phyloP scores from a whole-genome alignment of 2,113 vertebrate genomes.

The Trichechus manatus region DNA sequence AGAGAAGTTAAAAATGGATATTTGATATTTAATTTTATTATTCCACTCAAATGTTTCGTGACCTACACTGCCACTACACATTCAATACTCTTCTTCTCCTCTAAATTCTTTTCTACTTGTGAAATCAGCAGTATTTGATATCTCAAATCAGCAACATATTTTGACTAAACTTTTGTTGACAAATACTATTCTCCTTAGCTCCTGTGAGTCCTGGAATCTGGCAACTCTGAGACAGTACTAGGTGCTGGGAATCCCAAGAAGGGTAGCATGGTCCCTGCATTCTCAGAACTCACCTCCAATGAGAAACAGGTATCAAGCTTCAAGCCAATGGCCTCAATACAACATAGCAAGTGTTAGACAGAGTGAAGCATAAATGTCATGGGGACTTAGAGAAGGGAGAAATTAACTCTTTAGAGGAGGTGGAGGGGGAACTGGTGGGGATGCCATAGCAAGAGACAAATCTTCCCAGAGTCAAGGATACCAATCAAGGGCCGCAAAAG shows the following conservation, averaged over 20 bases:
- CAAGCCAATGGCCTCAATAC: neutral
- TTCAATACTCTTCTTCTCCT: neutral
- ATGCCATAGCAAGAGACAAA: neutral
- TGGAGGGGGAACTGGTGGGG: neutral
- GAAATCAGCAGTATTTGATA: neutral
- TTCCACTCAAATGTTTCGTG: neutral
- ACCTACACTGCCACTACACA: neutral
- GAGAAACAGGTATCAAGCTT: neutral
- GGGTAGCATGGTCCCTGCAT: neutral
- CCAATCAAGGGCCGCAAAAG: accelerated
- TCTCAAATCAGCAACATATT: neutral
- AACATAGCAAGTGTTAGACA: neutral
- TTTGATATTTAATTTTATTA: neutral
- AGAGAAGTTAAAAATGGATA: neutral
- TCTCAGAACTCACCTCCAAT: neutral
- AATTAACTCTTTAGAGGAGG: neutral
- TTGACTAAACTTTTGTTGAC: neutral
- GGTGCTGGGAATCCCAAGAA: neutral
- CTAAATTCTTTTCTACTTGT: neutral
- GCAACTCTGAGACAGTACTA: neutral
- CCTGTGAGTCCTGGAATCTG: neutral
- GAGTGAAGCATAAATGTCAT: neutral
- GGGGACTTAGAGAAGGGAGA: neutral
- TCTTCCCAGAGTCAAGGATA: neutral
- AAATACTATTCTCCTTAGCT: neutral